Evolutionary conservation across 1,140 invertebrate species (phyloP), one percentile per base, ranked within the genome.

Genomic region (Neodiprion virginianus): DNA sequence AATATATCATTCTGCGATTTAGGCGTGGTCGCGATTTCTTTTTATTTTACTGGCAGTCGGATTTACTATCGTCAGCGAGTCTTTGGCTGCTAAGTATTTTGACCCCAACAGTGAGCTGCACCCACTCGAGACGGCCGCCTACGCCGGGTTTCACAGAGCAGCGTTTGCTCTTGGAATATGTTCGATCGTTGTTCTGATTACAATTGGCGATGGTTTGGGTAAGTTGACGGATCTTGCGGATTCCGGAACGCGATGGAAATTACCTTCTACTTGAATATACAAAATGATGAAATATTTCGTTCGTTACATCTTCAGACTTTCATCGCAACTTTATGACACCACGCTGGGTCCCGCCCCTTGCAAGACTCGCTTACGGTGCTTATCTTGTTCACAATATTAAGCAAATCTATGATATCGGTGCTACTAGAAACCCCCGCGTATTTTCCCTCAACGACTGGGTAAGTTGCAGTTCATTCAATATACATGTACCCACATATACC

Each of bases 301-400:
- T 28, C 28, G 1, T 1, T 28, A 28, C 28, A 28, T 75, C 47
- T 71, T 50, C 74, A 85, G 85, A 82, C 73, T 77, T 79, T 40
- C 73, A 82, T 78, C 80, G 82, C 50, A 82, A 82, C 49, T 79
- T 85, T 69, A 79, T 83, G 8, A 83, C 80, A 66, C 75, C 77
- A 49, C 40, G 76, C 50, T 85, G 82, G 85, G 77, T 79, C 48
- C 84, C 84, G 77, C 92, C 92, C 17, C 85, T 94, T 50, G 90
- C 91, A 49, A 89, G 92, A 79, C 84, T 94, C 67, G 92, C 92
- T 8, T 94, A 92, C 81, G 92, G 92, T 76, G 92, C 92, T 74
- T 94, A 92, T 82, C 87, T 94, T 17, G 89, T 92, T 47, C 85
- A 86, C 71, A 76, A 79, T 50, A 77, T 82, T 5, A 71, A 81